A percentile compares a stretch with the other conserved stretches of the same genome.
Conservation (phyloP, 1,140 invertebrate species). For the Macrobrachium rosenbergii region DNA sequence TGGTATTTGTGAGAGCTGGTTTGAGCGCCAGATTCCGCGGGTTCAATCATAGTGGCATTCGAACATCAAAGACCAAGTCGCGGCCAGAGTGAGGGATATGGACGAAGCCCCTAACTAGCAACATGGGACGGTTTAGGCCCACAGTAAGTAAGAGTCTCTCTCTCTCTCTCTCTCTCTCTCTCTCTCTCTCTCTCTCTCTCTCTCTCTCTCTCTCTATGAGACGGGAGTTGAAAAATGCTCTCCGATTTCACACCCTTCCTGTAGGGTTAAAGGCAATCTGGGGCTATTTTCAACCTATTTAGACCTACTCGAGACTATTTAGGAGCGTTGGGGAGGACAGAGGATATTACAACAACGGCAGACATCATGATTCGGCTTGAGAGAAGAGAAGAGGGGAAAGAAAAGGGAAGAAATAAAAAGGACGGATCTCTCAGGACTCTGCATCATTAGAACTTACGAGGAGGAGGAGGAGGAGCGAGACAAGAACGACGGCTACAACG, state of each 20-base stretch:
- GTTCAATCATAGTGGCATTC: conserved; percentile 19
- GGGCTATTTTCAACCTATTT: conserved; percentile 51
- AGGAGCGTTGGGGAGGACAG: conserved; percentile 47
- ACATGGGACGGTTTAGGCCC: conserved; percentile 58
- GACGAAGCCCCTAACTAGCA: conserved; percentile 53
- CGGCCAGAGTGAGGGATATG: conserved; percentile 37
- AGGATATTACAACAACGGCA: not conserved
- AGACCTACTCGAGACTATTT: conserved; percentile 51
- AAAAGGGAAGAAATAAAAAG: conserved; percentile 30
- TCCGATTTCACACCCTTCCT: conserved; percentile 63
- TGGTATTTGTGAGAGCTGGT: too few species aligned
- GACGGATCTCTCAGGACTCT: conserved; percentile 4
- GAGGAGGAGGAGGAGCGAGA: not conserved
- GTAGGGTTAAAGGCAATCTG: conserved; percentile 40
- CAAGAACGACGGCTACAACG: not conserved
- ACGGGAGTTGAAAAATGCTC: conserved; percentile 50
- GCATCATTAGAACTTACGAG: conserved; percentile 53
- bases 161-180: too few species aligned
- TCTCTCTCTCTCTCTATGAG: too few species aligned
- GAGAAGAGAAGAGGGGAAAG: too few species aligned
- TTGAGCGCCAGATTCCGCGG: not conserved
- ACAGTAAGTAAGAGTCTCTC: conserved; percentile 8
- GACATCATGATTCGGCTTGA: too few species aligned
- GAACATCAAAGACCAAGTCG: conserved; percentile 56
- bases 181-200: too few species aligned